Evolutionary conservation across 1,140 invertebrate species (phyloP), one percentile per base, ranked within the genome.

Genomic region (Idris sp.): DNA sequence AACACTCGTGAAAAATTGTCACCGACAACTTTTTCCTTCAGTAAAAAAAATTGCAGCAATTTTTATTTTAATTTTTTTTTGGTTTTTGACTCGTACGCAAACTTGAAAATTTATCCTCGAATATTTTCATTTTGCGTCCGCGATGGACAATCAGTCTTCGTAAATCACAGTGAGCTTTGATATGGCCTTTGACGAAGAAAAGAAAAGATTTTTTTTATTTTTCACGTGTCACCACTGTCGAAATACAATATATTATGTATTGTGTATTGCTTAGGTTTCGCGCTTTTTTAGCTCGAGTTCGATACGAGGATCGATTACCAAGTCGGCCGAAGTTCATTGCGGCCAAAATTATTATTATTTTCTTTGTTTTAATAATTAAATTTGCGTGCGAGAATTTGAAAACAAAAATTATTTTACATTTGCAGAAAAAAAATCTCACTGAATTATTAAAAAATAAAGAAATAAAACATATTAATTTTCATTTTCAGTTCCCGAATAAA

Each of bases 161-260:
- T 82, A 78, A 82, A 86, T 86, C 84, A 86, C 84, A 86, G 83
- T 82, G 81, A 84, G 81, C 81, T 85, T 85, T 84, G 83, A 86
- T 86, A 85, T 85, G 84, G 79, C 81, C 81, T 81, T 76, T 71
- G 64, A 68, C 62, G 46, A 76, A 72, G 49, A 64, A 62, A 64
- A 38, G 40, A 61, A 59, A 49, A n/a, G 19, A 51, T 46, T 15
- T 13, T 48, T 18, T 22, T 46, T 51, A 48, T 62, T 56, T 76
- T 69, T 15, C 54, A 56, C 31, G 38, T 41, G 22, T 76, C 56
- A 56, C 74, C 65, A 71, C 54, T 65, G 53, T 71, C 61, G 64
- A 65, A 69, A 71, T 65, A 67, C 61, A 76, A 65, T 62, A 54
- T 67, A 48, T 25, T 49, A 43, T 41, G 38, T 51, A 56, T 59